A percentile compares a stretch with the other conserved stretches of the same genome.
Evolutionary conservation across 1,140 invertebrate species (phyloP).

Genomic region (Drosophila equinoxialis): DNA sequence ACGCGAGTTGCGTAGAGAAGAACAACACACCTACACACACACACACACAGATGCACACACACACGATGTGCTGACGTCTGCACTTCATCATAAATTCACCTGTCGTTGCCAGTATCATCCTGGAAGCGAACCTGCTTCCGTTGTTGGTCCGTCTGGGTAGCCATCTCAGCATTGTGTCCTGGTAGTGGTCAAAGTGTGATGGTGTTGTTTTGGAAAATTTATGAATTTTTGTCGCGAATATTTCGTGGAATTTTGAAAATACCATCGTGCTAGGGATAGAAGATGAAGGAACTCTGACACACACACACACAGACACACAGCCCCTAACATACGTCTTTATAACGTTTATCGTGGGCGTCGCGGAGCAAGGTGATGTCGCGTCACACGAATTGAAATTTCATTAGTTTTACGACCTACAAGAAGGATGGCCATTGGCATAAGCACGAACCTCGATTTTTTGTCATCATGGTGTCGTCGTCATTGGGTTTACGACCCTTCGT

Average conservation of each 20-base stretch:
- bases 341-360: constrained; percentile 12
- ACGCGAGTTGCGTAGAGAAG: constrained; percentile 53
- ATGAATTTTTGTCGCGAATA: constrained; percentile 70
- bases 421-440: constrained; percentile 43
- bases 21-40: not conserved
- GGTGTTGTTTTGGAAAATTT: constrained; percentile 44
- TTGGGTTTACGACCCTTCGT: constrained; percentile 65
- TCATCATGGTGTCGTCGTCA: constrained; percentile 27
- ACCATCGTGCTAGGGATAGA: constrained; percentile 10
- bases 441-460: constrained; percentile 45
- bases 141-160: constrained; percentile 22
- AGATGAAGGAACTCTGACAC: not conserved
- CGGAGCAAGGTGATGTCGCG: constrained; percentile 52
- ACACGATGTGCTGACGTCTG: constrained; percentile 54
- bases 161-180: constrained; percentile 20
- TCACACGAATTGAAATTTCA: constrained; percentile 77
- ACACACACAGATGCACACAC: not conserved
- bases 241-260: constrained; percentile 67
- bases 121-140: constrained; percentile 68
- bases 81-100: constrained; percentile 81
- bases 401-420: constrained; percentile 72
- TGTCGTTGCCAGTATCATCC: constrained; percentile 65
- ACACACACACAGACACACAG: not conserved
- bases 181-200: constrained; percentile 3
- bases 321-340: not conserved